Evolutionary conservation across 2,888 invertebrate species (phyloP), one percentile per base, ranked within the genome.

Genomic region (Chymomyza procnemis): DNA sequence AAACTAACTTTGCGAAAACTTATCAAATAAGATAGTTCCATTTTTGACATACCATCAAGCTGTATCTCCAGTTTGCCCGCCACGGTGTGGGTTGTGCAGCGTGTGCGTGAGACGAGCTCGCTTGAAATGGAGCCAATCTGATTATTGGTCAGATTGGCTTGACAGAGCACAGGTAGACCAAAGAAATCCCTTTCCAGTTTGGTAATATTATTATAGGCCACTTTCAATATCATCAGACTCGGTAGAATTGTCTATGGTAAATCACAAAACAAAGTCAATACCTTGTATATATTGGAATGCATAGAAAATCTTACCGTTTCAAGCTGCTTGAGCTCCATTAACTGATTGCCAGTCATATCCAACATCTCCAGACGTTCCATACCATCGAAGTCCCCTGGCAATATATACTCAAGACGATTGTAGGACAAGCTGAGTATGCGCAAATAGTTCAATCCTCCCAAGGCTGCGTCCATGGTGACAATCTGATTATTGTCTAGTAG

Each of bases 61-160:
- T 95, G 94, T 87, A 96, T 94, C 91, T 95, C 95, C 87, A 91
- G 81, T 77, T 90, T 90, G 30, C 89, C 90, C 76, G 94, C 94
- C n/a, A 96, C 95, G 64, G 95, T 95, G 87, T 95, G 95, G 69
- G 95, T 94, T 71, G 93, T 94, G 90, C 96, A 97, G 79, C 94
- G 93, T 1, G 96, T 96, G 89, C 96, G 95, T 22, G 95, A 93
- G 1, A 96, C 95, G 57, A 96, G 92, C 85, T 96, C 95, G 61
- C 94, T 93, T 64, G 95, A 95, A 22, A 96, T 92, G 6, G 93
- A 92, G 61, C 93, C 92, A 73, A 97, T 96, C 85, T 93, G 93
- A 90, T 97, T 97, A 85, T 94, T 93, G 3, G 95, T 95, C 55
- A 97, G 91, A 90, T 96, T 95, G 2, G 95, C 96, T 89, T 94